phyloP scores from a whole-genome alignment of 2,888 invertebrate genomes.

The Xiphydria camelus region DNA sequence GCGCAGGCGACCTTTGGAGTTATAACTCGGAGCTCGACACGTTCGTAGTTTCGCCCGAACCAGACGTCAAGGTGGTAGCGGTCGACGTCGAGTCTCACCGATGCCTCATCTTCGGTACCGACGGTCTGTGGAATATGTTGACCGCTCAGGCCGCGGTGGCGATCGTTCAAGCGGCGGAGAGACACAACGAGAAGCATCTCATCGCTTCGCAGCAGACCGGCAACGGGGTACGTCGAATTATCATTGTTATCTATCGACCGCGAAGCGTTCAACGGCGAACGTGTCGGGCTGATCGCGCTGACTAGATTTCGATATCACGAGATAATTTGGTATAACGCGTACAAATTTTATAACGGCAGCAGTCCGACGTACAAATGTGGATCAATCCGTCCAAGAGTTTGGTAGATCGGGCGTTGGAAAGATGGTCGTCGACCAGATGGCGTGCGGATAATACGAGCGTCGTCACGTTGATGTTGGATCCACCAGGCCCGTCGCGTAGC shows the following conservation, averaged over 20 bases:
- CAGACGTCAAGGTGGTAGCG: conserved; percentile 86
- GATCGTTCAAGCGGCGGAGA: conserved; percentile 80
- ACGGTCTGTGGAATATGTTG: conserved; percentile 97
- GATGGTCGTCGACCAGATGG: conserved; percentile 83
- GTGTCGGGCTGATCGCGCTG: no score
- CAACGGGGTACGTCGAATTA: conserved; percentile 45
- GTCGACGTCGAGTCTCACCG: conserved; percentile 68
- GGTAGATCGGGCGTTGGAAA: conserved; percentile 79
- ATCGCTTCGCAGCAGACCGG: conserved; percentile 55
- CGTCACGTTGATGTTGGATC: conserved; percentile 88
- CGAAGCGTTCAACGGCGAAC: conserved; percentile 52
- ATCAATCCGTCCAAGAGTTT: conserved; percentile 90
- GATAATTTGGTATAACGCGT: not conserved
- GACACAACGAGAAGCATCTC: conserved; percentile 71
- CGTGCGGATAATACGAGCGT: conserved; percentile 97
- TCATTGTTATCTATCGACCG: no score
- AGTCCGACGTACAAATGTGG: conserved; percentile 63
- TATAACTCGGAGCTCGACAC: conserved; percentile 88
- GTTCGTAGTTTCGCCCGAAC: conserved; percentile 97
- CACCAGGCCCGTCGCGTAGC: conserved; percentile 78
- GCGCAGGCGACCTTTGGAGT: conserved; percentile 96
- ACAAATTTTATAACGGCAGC: conserved; percentile 23
- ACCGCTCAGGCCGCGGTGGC: conserved; percentile 81
- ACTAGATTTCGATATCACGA: no score
- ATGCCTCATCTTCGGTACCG: conserved; percentile 94